Evolutionary conservation across 2,113 vertebrate genomes (phyloP).

Genomic region (Heteronetta atricapilla): DNA sequence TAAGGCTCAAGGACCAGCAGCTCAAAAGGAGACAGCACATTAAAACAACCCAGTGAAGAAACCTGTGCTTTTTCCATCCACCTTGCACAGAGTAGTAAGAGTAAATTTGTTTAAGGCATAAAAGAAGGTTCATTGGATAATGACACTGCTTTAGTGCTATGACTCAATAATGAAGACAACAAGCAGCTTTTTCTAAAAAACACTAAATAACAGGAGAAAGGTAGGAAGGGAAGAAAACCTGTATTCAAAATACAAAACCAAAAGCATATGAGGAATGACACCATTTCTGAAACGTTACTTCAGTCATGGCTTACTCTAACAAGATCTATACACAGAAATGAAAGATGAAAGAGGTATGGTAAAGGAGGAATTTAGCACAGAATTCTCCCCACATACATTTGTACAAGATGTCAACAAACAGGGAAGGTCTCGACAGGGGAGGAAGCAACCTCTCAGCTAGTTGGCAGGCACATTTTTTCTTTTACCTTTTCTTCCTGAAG

Average conservation of each 20-base stretch:
- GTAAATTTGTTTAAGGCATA: constrained; percentile 3
- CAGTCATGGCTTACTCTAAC: not conserved
- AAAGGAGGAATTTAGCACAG: not conserved
- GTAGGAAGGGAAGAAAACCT: not conserved
- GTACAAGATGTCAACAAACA: not conserved
- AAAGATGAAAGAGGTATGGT: not conserved
- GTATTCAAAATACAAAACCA: not conserved
- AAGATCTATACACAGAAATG: not conserved
- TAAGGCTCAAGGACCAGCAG: not conserved
- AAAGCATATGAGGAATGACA: constrained; percentile 1
- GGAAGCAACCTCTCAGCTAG: not conserved
- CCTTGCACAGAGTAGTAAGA: not conserved
- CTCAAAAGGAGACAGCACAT: not conserved
- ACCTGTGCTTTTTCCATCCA: not conserved
- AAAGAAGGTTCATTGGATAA: constrained; percentile 12
- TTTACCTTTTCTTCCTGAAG: not conserved
- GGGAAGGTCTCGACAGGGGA: not conserved
- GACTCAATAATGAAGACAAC: constrained; percentile 27
- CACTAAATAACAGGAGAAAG: not conserved
- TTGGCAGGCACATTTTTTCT: not conserved
- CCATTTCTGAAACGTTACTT: constrained; percentile 7
- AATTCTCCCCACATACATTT: not conserved
- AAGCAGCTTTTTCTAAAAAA: constrained; percentile 14
- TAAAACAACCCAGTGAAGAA: not conserved
- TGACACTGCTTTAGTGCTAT: constrained; percentile 10